Evolutionary conservation across 1,140 invertebrate species (phyloP).

Genomic region (Apis florea): DNA sequence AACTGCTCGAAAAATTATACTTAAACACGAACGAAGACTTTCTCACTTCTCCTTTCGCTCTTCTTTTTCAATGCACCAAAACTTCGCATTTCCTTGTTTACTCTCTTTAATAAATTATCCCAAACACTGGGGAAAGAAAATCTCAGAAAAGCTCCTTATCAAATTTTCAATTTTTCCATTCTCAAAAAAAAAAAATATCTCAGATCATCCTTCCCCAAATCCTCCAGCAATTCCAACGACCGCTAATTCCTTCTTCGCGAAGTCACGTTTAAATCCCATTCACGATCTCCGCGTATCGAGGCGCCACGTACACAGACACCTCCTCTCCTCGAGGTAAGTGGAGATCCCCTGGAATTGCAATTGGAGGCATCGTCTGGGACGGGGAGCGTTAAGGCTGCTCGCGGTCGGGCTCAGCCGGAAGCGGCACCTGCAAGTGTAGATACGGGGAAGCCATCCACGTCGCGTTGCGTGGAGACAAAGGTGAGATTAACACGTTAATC

Average conservation of each 20-base stretch:
- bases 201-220: neutral
- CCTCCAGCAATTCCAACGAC: neutral
- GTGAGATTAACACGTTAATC: conserved; percentile 16
- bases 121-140: too few relatives aligned
- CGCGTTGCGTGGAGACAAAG: neutral
- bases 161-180: too few relatives aligned
- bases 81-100: too few relatives aligned
- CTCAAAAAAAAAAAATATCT: too few relatives aligned
- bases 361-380: neutral
- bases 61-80: too few relatives aligned
- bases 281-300: conserved; percentile 1
- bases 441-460: neutral
- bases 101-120: too few relatives aligned
- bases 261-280: neutral
- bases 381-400: conserved; percentile 9
- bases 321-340: neutral
- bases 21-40: too few relatives aligned
- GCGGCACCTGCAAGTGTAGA: conserved; percentile 22
- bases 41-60: too few relatives aligned
- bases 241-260: neutral
- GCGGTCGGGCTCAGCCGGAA: conserved; percentile 21
- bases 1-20: too few relatives aligned
- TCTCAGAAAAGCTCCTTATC: too few relatives aligned
- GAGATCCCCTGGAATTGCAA: neutral
- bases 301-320: neutral